Percentiles rank a stretch among this genome's conserved stretches.
phyloP scores from a whole-genome alignment of 2,797 vertebrate species.

The Squalus acanthias region DNA sequence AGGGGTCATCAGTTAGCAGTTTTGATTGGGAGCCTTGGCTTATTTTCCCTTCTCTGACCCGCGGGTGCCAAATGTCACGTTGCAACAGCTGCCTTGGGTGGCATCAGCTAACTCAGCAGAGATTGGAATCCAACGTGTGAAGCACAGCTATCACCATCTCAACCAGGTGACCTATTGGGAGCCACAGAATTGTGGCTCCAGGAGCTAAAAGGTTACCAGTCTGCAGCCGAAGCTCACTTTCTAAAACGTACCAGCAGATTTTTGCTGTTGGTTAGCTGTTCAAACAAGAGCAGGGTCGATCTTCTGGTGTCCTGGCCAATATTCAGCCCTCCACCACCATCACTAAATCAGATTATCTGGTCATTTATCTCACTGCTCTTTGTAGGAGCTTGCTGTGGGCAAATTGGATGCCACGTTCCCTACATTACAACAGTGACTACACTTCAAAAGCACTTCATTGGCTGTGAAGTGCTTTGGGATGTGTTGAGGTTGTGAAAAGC shows the following conservation, averaged over 20 bases:
- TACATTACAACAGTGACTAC: neutral
- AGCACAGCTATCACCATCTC: neutral
- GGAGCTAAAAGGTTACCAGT: neutral
- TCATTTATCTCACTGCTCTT: neutral
- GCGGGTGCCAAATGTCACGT: neutral
- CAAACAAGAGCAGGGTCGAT: neutral
- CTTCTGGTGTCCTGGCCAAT: neutral
- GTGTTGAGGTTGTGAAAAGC: neutral
- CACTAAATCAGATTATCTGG: neutral
- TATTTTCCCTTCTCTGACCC: neutral
- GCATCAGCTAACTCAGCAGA: neutral
- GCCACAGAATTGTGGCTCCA: neutral
- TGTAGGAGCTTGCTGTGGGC: too few species aligned
- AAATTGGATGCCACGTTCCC: neutral
- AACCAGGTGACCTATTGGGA: neutral
- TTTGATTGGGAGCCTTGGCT: neutral
- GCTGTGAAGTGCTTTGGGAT: neutral
- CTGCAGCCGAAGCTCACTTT: neutral
- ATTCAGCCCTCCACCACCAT: neutral
- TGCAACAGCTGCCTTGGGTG: neutral
- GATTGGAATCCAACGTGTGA: neutral
- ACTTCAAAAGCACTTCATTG: neutral
- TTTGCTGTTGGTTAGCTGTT: neutral
- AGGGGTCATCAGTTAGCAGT: neutral
- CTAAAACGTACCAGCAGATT: neutral